Evolutionary conservation across 1,140 invertebrate species (phyloP), one percentile per base, ranked within the genome.

Genomic region (Orchestia grillus): DNA sequence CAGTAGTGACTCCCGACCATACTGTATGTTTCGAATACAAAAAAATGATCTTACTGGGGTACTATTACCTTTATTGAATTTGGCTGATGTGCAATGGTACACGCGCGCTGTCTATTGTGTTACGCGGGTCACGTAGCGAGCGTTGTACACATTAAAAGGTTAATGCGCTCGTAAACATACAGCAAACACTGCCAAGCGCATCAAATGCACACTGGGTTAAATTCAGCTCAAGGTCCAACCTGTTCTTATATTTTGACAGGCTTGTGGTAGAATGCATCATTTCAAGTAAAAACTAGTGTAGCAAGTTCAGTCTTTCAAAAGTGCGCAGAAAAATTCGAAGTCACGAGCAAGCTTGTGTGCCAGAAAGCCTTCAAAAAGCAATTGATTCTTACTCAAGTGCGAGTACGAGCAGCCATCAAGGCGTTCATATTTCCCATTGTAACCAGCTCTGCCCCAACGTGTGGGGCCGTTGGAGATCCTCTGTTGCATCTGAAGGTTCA

Each of bases 81-180:
- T 77, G 3, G 1, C 15, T 77, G 62, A 77, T 77, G 28, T 77
- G 62, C 28, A 3, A 28, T 77, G 62, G 62, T 77, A 77, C 62
- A 77, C 62, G 62, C 36, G 62, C 62, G 36, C 28, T 77, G 62
- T 36, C 88, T 91, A 91, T 91, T 91, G 88, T 91, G 88, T 91
- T 91, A 43, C 88, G 11, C 88, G 11, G 41, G 88, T 91, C 88
- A 91, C 88, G 88, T 91, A 43, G 41, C 88, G 28, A 42, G 62
- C 62, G 62, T 36, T 91, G 88, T 42, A 91, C 44, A 28, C 41
- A 42, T 91, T 44, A 91, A 44, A 42, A 91, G 41, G 88, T 91
- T 91, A 91, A 91, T 91, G 15, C 88, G 11, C 44, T 91, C 88
- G 28, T 91, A 91, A 91, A 91, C 88, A 91, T 42, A 44, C 88